A percentile compares a stretch with the other conserved stretches of the same genome.
Conservation (phyloP, 2,888 invertebrate species). For the Agrotis puta region DNA sequence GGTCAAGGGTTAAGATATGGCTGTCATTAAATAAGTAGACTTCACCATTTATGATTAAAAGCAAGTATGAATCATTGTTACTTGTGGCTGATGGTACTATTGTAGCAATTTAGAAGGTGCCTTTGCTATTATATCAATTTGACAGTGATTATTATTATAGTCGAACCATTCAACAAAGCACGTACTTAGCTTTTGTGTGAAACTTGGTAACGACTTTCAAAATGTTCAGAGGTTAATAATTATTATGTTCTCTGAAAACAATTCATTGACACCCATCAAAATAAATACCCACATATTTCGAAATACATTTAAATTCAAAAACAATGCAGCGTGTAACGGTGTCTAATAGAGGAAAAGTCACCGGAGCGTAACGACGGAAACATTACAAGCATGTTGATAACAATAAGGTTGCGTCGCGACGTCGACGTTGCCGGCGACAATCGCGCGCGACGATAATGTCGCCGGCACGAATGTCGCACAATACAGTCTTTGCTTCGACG, state of each 20-base stretch:
- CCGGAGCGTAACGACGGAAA: constrained; percentile 73
- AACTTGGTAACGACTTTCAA: constrained; percentile 25
- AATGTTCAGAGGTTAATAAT: constrained; percentile 22
- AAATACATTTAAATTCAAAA: constrained; percentile 31
- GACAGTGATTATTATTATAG: constrained; percentile 1
- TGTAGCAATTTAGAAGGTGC: constrained; percentile 13
- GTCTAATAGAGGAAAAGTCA: constrained; percentile 72
- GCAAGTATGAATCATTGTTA: constrained; percentile 21
- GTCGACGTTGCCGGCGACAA: constrained; percentile 53
- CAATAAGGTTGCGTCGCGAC: constrained; percentile 63
- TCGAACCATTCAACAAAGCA: constrained; percentile 17
- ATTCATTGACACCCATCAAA: constrained; percentile 19
- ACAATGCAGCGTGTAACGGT: constrained; percentile 59
- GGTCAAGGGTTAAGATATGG: background rate
- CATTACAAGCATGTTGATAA: constrained; percentile 71
- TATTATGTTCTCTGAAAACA: constrained; percentile 15
- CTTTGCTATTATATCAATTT: constrained; percentile 29
- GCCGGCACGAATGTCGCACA: constrained; percentile 70
- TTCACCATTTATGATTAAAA: constrained; percentile 11
- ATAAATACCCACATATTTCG: constrained; percentile 16
- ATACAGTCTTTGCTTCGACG: constrained; percentile 71
- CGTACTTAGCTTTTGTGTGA: constrained; percentile 8
- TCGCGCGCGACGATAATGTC: constrained; percentile 55
- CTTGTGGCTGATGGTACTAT: background rate
- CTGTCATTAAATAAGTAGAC: background rate